Evolutionary conservation across 2,888 invertebrate genomes (phyloP).

Genomic region (Agonopterix heracliana): DNA sequence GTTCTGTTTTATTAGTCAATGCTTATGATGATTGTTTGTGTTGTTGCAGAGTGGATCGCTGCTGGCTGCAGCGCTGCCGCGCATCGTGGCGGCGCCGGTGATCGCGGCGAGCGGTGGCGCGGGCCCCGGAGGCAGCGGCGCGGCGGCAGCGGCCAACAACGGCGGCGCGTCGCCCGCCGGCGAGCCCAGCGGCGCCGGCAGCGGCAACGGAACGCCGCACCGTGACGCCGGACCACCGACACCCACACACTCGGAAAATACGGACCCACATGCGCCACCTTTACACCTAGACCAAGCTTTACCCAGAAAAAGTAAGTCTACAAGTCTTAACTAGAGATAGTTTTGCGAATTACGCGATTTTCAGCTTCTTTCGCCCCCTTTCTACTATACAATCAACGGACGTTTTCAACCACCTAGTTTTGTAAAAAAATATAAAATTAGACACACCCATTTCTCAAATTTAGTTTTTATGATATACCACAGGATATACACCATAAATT

Average conservation of each 20-base stretch:
- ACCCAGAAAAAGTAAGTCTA: slow-evolving; percentile 66
- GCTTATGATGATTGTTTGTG: not conserved
- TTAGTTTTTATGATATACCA: too few relatives aligned
- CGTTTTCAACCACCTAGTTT: too few relatives aligned
- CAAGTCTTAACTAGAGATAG: not conserved
- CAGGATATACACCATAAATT: too few relatives aligned
- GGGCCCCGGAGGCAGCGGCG: slow-evolving; percentile 25
- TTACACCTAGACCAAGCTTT: slow-evolving; percentile 72
- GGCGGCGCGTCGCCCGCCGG: slow-evolving; percentile 20
- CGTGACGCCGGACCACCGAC: slow-evolving; percentile 69
- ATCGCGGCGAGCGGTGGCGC: slow-evolving; percentile 33
- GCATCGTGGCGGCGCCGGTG: slow-evolving; percentile 59
- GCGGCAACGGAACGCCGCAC: slow-evolving; percentile 52
- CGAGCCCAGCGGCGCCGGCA: slow-evolving; percentile 40
- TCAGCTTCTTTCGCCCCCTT: not conserved
- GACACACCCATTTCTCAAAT: too few relatives aligned
- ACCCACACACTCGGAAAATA: slow-evolving; percentile 67
- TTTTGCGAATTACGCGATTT: not conserved
- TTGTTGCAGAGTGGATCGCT: slow-evolving; percentile 74
- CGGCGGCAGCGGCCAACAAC: slow-evolving; percentile 29
- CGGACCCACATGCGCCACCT: slow-evolving; percentile 65
- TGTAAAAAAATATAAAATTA: too few relatives aligned
- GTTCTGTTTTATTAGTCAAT: not conserved
- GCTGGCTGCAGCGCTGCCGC: slow-evolving; percentile 80
- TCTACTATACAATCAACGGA: too few relatives aligned